phyloP scores from a whole-genome alignment of 2,797 vertebrate genomes.

The Smutsia gigantea region DNA sequence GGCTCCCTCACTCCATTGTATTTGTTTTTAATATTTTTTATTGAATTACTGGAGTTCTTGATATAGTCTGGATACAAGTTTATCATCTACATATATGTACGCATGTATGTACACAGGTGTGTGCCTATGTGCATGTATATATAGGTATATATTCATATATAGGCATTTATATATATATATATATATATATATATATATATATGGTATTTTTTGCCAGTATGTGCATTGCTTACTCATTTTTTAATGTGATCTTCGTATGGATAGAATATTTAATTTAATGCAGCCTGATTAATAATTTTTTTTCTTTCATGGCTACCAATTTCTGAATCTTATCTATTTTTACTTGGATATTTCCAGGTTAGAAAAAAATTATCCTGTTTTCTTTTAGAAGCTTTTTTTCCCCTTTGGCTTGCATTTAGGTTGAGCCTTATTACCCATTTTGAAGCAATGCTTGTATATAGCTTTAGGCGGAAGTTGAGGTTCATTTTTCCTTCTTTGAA shows the following conservation, averaged over 20 bases:
- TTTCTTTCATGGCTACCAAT: not conserved
- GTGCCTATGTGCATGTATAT: no score
- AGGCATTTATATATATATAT: not conserved
- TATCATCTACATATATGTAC: not conserved
- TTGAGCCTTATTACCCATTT: not conserved
- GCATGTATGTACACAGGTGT: no score
- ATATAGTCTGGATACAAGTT: not conserved
- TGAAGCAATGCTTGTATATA: not conserved
- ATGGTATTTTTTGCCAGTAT: not conserved
- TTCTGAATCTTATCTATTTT: not conserved
- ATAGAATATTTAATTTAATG: not conserved
- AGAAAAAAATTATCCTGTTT: not conserved
- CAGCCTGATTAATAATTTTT: not conserved
- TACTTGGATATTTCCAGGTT: not conserved
- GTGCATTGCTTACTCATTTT: not conserved
- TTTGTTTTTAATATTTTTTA: not conserved
- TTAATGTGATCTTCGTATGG: not conserved
- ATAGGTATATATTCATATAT: no score
- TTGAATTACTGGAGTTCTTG: not conserved
- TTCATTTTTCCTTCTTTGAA: not conserved
- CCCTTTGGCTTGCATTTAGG: not conserved
- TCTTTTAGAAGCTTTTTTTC: not conserved
- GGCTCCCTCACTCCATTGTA: not conserved
- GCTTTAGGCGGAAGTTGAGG: not conserved
- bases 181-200: rapidly evolving